Conservation (phyloP, 2,113 vertebrate genomes). For the Coregonus clupeaformis region DNA sequence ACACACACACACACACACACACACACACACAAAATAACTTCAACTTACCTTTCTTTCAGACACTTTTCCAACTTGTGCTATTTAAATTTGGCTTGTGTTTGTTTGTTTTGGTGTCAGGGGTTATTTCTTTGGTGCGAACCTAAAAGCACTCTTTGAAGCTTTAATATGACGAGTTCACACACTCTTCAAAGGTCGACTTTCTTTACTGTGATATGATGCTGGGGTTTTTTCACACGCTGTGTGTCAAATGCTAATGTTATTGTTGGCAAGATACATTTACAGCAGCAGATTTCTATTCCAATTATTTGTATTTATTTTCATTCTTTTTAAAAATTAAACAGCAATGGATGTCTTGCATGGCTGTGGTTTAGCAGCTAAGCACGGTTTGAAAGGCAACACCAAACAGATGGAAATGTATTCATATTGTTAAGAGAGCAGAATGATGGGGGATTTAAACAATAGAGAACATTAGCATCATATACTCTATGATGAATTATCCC, state of each 20-base stretch:
- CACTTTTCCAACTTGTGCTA: conserved; percentile 69
- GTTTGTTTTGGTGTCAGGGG: conserved; percentile 75
- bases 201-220: conserved; percentile 66
- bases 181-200: conserved; percentile 70
- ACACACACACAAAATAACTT: conserved; percentile 43
- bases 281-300: conserved; percentile 65
- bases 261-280: conserved; percentile 72
- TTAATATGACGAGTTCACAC: conserved; percentile 68
- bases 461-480: conserved; percentile 38
- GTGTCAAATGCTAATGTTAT: conserved; percentile 77
- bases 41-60: conserved; percentile 57
- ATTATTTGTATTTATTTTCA: conserved; percentile 52
- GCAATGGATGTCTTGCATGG: conserved; percentile 57
- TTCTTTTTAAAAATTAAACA: conserved; percentile 65
- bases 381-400: conserved; percentile 67
- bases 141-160: conserved; percentile 75
- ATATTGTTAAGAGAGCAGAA: conserved; percentile 57
- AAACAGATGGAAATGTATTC: conserved; percentile 71
- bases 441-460: conserved; percentile 50
- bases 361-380: conserved; percentile 67
- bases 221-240: conserved; percentile 51
- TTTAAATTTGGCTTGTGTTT: conserved; percentile 76
- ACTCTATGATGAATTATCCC: conserved; percentile 47
- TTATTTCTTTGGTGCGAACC: conserved; percentile 74
- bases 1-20: conserved; percentile 20